Conservation (phyloP, 2,797 vertebrate species). For the Lepidocolaptes lacrymiger region DNA sequence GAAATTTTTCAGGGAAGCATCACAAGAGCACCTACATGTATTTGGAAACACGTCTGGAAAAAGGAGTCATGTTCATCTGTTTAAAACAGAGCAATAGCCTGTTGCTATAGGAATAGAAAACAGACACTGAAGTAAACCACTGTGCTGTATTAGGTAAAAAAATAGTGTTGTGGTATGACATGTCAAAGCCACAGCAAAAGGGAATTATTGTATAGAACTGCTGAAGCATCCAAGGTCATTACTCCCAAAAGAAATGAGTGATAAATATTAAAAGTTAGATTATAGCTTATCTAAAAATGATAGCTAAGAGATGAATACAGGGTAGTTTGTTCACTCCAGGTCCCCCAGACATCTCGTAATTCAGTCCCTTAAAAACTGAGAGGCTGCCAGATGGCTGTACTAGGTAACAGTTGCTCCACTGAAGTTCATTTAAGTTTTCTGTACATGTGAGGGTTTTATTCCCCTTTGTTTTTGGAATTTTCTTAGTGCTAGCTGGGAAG, state of each 20-base stretch:
- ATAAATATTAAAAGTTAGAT: background rate
- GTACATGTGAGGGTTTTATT: rapidly evolving
- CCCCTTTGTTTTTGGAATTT: background rate
- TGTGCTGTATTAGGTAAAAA: background rate
- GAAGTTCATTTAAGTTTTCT: background rate
- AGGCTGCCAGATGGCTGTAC: background rate
- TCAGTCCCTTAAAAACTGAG: background rate
- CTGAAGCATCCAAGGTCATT: background rate
- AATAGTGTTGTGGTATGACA: background rate
- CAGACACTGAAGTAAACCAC: background rate
- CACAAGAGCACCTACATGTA: background rate
- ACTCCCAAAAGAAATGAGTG: background rate
- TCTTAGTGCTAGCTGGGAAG: rapidly evolving
- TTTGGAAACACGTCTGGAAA: background rate
- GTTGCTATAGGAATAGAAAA: background rate
- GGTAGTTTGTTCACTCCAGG: background rate
- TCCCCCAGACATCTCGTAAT: background rate
- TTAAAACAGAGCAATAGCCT: background rate
- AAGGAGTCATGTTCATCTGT: background rate
- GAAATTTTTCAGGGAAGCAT: background rate
- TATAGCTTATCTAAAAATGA: background rate
- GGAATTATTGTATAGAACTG: background rate
- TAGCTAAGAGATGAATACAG: background rate
- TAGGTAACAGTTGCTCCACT: background rate
- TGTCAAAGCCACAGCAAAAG: background rate